These are phyloP conservation scores for Schlechtendalia chinensis DNA, from an alignment of 1,140 invertebrate genomes.

Conservation along the genomic window DNA sequence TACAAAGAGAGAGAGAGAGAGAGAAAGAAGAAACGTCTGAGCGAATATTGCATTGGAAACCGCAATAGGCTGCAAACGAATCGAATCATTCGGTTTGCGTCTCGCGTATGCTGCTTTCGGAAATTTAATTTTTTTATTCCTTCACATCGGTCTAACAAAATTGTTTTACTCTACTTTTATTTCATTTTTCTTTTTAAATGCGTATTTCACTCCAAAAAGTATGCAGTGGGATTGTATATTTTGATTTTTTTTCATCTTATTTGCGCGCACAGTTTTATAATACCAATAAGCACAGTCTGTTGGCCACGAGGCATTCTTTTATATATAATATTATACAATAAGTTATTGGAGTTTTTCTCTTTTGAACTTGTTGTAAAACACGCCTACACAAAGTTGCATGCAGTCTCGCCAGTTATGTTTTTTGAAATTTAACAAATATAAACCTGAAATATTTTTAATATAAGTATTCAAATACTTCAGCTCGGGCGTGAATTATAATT, in stretches of 20 bases:
- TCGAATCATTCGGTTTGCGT: conserved; percentile 41
- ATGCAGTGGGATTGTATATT: conserved; percentile 23
- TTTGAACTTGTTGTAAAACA: conserved; percentile 27
- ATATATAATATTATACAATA: conserved; percentile 21
- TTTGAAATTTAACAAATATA: not conserved
- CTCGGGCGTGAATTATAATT: too few species aligned
- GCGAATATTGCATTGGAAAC: conserved; percentile 40
- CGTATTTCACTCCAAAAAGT: conserved; percentile 28
- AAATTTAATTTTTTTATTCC: conserved; percentile 33
- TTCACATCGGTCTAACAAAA: conserved; percentile 12
- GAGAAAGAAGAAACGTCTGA: not conserved
- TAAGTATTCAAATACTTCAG: not conserved
- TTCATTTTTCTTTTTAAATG: too few species aligned
- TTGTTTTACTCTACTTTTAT: conserved; percentile 30
- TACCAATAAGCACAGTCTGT: conserved; percentile 50
- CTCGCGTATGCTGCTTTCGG: conserved; percentile 26
- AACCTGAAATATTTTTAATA: not conserved
- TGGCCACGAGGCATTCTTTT: conserved; percentile 49
- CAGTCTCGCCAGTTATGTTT: not conserved
- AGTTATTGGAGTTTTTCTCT: conserved; percentile 44
- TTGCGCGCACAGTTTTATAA: conserved; percentile 35
- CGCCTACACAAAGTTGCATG: not conserved
- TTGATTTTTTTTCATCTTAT: conserved; percentile 32
- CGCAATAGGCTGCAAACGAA: conserved; percentile 38
- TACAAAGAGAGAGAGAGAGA: conserved; percentile 5